Evolutionary conservation across 2,888 invertebrate species (phyloP), one percentile per base, ranked within the genome.

Genomic region (Kuschelorhynchus macadamiae): DNA sequence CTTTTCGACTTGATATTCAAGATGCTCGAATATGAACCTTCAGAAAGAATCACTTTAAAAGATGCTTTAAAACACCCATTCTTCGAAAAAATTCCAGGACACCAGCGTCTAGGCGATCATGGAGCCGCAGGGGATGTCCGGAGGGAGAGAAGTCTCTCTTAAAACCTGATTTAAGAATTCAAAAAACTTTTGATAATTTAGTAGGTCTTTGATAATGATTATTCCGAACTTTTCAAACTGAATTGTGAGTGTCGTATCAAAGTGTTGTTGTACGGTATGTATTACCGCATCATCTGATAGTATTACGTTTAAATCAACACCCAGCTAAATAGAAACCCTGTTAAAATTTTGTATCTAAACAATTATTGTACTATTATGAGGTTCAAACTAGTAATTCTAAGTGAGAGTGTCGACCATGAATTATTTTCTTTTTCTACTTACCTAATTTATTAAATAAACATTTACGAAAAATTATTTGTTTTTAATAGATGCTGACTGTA

Each of bases 21-120:
- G 83, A 98, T 99, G 98, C 87, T 99, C 82, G 97, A 97, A 78
- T 99, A 98, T 85, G 97, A 98, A 83, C 98, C 98, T 21, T 87
- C 91, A 70, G 92, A 94, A 80, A 89, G 99, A 71, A 91, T 98
- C 80, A 91, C 93, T 76, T 87, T 99, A 77, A 87, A 87, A 66
- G 96, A 98, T 78, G 95, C 97, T 12, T 86, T 99, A 78, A 85
- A 89, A 56, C 98, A 98, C 86, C 93, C 95, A 59, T 98, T 97
- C 87, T 98, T 98, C 86, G 91, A 90, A 79, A 91, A 92, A 81
- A 89, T 96, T 80, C 91, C 94, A 71, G 86, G 89, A 62, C 90
- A 92, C 77, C 93, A 93, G 80, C 88, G 92, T 80, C 86, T 95
- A 77, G 89, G 90, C 80, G 86, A 87, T 47, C 79, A 80, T 9